Evolutionary conservation across 1,140 invertebrate species (phyloP).

Genomic region (Drosophila setifemur): DNA sequence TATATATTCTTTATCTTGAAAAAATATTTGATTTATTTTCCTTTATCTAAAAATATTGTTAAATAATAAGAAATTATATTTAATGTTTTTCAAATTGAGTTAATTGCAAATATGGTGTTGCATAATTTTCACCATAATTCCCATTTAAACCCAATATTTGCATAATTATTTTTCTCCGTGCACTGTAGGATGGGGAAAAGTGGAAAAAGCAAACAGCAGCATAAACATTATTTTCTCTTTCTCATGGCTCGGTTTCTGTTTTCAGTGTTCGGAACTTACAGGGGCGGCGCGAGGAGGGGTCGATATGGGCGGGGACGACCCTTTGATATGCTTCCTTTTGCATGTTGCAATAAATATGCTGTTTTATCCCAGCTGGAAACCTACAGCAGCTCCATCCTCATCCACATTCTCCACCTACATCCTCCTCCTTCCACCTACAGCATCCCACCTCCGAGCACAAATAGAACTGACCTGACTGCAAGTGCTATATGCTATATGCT

Average conservation of each 20-base stretch:
- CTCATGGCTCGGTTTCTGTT: slow-evolving; percentile 48
- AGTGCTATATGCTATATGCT: slow-evolving; percentile 1
- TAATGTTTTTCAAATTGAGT: too few species aligned
- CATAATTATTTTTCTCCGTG: neutral
- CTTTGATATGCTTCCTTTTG: slow-evolving; percentile 77
- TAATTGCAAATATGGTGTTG: too few species aligned
- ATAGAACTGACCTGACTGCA: slow-evolving; percentile 27
- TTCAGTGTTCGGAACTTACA: slow-evolving; percentile 29
- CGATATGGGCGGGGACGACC: slow-evolving; percentile 24
- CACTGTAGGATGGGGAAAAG: slow-evolving; percentile 47
- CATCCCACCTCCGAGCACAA: slow-evolving; percentile 13
- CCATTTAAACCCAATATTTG: too few species aligned
- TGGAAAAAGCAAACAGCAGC: slow-evolving; percentile 76
- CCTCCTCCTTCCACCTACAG: neutral
- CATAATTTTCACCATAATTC: too few species aligned
- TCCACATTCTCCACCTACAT: neutral
- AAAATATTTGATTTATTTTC: too few species aligned
- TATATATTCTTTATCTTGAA: too few species aligned
- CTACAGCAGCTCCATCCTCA: slow-evolving; percentile 1
- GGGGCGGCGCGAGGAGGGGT: slow-evolving; percentile 17
- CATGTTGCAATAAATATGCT: slow-evolving; percentile 80
- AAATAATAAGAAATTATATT: too few species aligned
- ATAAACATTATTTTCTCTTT: slow-evolving; percentile 77
- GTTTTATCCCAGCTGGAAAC: slow-evolving; percentile 60
- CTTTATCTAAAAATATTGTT: too few species aligned